Evolutionary conservation across 2,113 vertebrate genomes (phyloP).

Genomic region (Eira barbara): DNA sequence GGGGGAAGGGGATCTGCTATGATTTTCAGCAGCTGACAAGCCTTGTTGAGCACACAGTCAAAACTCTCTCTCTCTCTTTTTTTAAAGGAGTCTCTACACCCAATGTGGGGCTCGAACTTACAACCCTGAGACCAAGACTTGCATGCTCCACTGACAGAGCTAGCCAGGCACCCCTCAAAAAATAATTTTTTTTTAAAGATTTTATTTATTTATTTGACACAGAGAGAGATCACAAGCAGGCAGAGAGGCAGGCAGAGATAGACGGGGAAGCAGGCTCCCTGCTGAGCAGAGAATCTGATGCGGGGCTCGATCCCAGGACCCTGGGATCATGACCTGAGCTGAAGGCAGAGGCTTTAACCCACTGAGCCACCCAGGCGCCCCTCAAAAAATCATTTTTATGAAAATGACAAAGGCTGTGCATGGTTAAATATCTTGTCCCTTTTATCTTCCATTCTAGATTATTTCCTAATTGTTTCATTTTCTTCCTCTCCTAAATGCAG

Average conservation of each 20-base stretch:
- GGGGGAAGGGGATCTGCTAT: background rate
- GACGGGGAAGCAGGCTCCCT: too few species aligned
- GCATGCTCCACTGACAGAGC: background rate
- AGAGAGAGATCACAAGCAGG: too few species aligned
- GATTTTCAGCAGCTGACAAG: slow-evolving; percentile 8
- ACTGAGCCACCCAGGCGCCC: too few species aligned
- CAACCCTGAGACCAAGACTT: background rate
- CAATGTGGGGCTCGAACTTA: background rate
- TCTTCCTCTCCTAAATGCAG: slow-evolving; percentile 46
- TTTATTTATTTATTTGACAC: too few species aligned
- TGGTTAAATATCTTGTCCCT: background rate
- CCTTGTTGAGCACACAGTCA: background rate
- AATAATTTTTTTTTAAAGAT: slow-evolving; percentile 5
- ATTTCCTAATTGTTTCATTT: slow-evolving; percentile 37
- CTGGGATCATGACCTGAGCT: too few species aligned
- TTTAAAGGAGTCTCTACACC: background rate
- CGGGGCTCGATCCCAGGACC: too few species aligned
- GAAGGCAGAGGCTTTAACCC: too few species aligned
- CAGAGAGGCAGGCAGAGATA: too few species aligned
- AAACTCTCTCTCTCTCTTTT: background rate
- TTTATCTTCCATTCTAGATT: slow-evolving; percentile 27
- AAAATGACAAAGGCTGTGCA: slow-evolving; percentile 1
- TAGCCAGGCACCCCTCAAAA: background rate
- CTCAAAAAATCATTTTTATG: background rate
- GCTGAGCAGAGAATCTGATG: too few species aligned